Conservation (phyloP, 2,888 invertebrate species). For the Meiosimyza decipiens region DNA sequence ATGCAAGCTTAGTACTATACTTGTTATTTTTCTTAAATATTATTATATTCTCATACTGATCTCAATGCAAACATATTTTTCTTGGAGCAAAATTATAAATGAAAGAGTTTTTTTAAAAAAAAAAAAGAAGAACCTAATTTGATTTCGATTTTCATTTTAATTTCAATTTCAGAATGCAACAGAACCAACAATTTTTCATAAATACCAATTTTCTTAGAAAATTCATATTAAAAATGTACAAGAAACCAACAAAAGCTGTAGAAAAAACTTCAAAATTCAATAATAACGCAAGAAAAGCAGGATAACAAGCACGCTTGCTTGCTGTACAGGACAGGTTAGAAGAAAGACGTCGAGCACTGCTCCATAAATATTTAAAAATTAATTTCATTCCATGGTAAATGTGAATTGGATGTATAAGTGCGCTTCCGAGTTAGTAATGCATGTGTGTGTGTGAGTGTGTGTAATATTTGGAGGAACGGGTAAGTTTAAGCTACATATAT, state of each 20-base stretch:
- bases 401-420: neutral
- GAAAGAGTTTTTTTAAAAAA: no score
- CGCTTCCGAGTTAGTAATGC: neutral
- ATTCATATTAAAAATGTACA: conserved; percentile 7
- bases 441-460: conserved; percentile 24
- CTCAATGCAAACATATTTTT: no score
- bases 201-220: conserved; percentile 26
- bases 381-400: conserved; percentile 44
- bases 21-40: no score
- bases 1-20: no score
- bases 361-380: conserved; percentile 51
- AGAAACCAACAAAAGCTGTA: conserved; percentile 1
- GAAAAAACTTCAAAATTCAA: conserved; percentile 32
- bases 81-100: no score
- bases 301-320: conserved; percentile 5
- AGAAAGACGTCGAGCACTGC: neutral
- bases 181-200: conserved; percentile 28
- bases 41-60: no score
- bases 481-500: no score
- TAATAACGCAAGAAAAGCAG: conserved; percentile 29
- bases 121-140: neutral
- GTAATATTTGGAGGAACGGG: neutral
- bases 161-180: conserved; percentile 31
- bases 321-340: conserved; percentile 4
- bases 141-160: conserved; percentile 30